phyloP scores from a whole-genome alignment of 23 tunicate genomes.

The Halocynthia roretzi region DNA sequence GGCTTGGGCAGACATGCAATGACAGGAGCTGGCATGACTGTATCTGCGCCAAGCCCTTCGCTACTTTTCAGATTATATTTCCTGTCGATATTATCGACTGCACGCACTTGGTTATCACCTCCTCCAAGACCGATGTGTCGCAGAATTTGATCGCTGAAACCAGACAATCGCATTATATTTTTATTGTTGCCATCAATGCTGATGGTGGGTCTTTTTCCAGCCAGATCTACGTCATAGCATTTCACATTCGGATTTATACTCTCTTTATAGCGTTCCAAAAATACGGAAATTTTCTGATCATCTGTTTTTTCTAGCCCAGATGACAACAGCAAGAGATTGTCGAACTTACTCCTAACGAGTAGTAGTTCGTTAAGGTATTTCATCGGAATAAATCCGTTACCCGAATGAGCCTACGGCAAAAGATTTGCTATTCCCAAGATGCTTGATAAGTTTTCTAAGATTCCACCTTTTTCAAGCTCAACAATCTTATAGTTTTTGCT shows the following conservation, averaged over 20 bases:
- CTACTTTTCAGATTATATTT: background rate
- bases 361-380: conserved; percentile 13
- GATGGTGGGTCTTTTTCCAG: conserved; percentile 24
- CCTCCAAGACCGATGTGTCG: conserved; percentile 43
- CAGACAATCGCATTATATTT: conserved; percentile 18
- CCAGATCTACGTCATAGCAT: conserved; percentile 37
- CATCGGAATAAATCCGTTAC: background rate
- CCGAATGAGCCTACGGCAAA: background rate
- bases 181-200: background rate
- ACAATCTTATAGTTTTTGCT: conserved; percentile 11
- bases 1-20: background rate
- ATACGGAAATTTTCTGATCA: background rate
- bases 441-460: conserved; percentile 35
- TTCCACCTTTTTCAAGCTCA: conserved; percentile 53
- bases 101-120: conserved; percentile 24
- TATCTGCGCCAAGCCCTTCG: background rate
- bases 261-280: conserved; percentile 31
- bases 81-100: conserved; percentile 43
- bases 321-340: conserved; percentile 33
- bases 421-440: conserved; percentile 18
- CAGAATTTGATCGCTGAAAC: conserved; percentile 57
- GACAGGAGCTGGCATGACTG: background rate
- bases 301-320: conserved; percentile 4
- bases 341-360: conserved; percentile 16
- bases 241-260: conserved; percentile 8